These are phyloP conservation scores for Prochilodus magdalenae DNA, from an alignment of 2,113 vertebrate species.

Conservation along the genomic window DNA sequence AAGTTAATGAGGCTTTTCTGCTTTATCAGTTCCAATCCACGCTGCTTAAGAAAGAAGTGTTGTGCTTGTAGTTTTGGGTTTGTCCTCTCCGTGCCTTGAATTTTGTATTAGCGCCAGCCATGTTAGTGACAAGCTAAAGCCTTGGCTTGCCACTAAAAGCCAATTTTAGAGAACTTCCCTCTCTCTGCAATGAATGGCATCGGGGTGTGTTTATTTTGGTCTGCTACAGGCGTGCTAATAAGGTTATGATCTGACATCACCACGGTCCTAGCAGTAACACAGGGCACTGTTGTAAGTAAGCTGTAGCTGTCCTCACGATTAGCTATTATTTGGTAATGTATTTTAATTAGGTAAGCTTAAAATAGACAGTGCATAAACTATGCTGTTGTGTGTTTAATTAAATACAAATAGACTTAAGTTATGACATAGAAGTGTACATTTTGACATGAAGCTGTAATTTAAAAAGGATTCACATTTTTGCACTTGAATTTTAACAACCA, in stretches of 20 bases:
- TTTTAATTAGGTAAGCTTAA: no score
- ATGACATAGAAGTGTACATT: no score
- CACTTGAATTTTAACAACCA: no score
- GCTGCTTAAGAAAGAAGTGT: not conserved
- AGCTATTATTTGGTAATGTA: no score
- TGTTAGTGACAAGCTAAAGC: not conserved
- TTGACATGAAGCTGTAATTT: no score
- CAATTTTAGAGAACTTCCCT: not conserved
- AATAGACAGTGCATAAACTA: no score
- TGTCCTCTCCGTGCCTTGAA: not conserved
- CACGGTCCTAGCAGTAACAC: not conserved
- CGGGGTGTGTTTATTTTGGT: not conserved
- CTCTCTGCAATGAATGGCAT: not conserved
- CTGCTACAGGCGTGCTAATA: not conserved
- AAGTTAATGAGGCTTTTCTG: not conserved
- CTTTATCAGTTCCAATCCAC: not conserved
- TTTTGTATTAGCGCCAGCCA: not conserved
- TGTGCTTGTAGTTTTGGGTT: not conserved
- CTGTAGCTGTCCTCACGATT: not conserved
- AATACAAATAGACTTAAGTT: no score
- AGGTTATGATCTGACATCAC: not conserved
- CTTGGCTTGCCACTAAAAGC: not conserved
- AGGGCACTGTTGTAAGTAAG: not conserved
- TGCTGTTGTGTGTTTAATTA: no score
- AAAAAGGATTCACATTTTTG: no score